Percentiles rank a stretch among this genome's conserved stretches.
These are phyloP conservation scores for Actinemys pallida DNA, from an alignment of 2,113 vertebrate genomes.

Conservation along the genomic window DNA sequence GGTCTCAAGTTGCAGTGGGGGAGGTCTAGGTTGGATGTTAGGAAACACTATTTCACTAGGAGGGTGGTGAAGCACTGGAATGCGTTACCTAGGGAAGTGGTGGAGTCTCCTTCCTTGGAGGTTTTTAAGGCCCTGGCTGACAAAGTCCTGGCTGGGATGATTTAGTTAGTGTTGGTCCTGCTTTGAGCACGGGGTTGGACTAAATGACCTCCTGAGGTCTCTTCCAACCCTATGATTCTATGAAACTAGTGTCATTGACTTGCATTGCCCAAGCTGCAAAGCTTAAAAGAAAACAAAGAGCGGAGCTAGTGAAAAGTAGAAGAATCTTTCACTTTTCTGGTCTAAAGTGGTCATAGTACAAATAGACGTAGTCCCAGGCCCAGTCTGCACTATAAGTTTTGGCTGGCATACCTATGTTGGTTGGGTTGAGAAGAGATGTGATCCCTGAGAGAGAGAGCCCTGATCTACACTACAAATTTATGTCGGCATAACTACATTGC, in stretches of 20 bases:
- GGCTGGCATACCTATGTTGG: not conserved
- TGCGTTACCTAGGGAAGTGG: too few relatives aligned
- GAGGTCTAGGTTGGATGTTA: too few relatives aligned
- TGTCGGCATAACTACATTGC: constrained; percentile 14
- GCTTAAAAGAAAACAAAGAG: not conserved
- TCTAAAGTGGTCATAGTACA: not conserved
- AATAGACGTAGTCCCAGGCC: not conserved
- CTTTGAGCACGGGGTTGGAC: too few relatives aligned
- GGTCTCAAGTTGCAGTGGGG: too few relatives aligned
- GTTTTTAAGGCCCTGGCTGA: too few relatives aligned
- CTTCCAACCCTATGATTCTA: too few relatives aligned
- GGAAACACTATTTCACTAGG: too few relatives aligned
- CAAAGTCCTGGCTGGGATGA: too few relatives aligned
- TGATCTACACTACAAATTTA: not conserved
- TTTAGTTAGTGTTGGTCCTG: too few relatives aligned
- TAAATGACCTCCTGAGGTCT: too few relatives aligned
- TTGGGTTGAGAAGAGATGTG: not conserved
- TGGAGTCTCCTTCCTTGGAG: too few relatives aligned
- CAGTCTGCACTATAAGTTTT: not conserved
- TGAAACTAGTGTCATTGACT: not conserved
- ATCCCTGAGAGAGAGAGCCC: not conserved
- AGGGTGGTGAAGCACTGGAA: too few relatives aligned
- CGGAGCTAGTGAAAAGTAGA: not conserved
- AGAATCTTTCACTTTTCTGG: not conserved
- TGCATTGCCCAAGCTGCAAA: not conserved